Conservation (phyloP, 1,140 invertebrate genomes). For the Uloborus diversus region DNA sequence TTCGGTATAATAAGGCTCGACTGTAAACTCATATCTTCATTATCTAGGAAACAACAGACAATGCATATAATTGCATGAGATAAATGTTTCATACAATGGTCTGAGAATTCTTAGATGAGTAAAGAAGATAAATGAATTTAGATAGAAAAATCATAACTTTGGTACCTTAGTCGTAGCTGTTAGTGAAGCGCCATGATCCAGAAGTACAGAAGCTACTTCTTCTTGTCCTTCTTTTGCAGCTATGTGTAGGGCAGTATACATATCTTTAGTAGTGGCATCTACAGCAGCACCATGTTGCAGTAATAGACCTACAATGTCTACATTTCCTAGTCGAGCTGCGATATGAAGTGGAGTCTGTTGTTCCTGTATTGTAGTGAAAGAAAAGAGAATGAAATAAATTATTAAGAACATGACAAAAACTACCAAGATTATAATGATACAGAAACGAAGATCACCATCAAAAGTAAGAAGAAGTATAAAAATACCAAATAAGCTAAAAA, state of each 20-base stretch:
- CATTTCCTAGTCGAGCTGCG: constrained; percentile 92
- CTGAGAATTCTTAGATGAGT: no score
- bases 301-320: constrained; percentile 92
- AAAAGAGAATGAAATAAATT: not conserved
- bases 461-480: not conserved
- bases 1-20: no score
- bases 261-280: constrained; percentile 91
- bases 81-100: no score
- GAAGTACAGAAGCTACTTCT: constrained; percentile 91
- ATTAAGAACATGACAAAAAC: no score
- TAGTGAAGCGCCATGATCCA: constrained; percentile 94
- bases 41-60: no score
- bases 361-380: constrained; percentile 71
- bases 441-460: not conserved
- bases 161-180: constrained; percentile 88
- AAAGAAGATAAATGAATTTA: no score
- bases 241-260: constrained; percentile 98
- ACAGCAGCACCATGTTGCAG: constrained; percentile 90
- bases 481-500: not conserved
- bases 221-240: constrained; percentile 98
- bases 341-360: constrained; percentile 96
- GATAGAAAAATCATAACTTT: no score
- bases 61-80: no score
- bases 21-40: no score
- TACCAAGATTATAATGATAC: no score